Evolutionary conservation across 2,888 invertebrate genomes (phyloP).

Genomic region (Byasa hedistus): DNA sequence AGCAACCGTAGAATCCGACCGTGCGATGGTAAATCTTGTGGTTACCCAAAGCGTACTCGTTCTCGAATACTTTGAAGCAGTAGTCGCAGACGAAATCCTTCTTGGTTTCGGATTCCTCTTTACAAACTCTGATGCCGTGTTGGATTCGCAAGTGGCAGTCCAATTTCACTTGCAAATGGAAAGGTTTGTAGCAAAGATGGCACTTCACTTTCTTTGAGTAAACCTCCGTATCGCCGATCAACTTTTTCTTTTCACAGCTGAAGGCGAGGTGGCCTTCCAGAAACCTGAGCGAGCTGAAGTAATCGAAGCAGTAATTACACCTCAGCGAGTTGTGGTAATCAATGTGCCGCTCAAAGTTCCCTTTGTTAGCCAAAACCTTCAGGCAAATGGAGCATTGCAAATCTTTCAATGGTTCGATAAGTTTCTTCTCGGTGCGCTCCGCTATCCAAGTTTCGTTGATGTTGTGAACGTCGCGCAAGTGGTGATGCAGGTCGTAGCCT

Average conservation of each 20-base stretch:
- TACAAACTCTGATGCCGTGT: constrained; percentile 55
- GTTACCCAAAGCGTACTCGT: constrained; percentile 60
- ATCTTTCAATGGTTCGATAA: constrained; percentile 63
- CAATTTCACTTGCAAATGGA: constrained; percentile 72
- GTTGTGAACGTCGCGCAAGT: constrained; percentile 63
- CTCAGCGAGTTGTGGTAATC: constrained; percentile 73
- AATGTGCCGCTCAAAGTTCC: constrained; percentile 73
- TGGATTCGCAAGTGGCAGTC: constrained; percentile 71
- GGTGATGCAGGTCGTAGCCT: constrained; percentile 69
- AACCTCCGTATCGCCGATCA: constrained; percentile 67
- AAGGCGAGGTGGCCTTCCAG: constrained; percentile 71
- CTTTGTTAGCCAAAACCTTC: constrained; percentile 69
- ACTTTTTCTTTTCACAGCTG: constrained; percentile 67
- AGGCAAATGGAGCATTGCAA: constrained; percentile 72
- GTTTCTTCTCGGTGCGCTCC: constrained; percentile 51
- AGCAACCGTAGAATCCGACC: constrained; percentile 69
- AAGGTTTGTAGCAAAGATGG: constrained; percentile 71
- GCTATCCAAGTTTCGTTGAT: constrained; percentile 72
- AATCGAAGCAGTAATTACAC: constrained; percentile 75
- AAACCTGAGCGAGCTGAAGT: constrained; percentile 67
- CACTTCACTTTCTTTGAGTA: constrained; percentile 69
- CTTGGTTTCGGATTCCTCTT: constrained; percentile 51
- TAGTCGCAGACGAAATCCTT: constrained; percentile 69
- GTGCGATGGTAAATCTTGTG: constrained; percentile 73
- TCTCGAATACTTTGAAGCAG: constrained; percentile 72